Base-by-base conservation (phyloP, 2,888 invertebrate species). In the Globia sparganii region DNA sequence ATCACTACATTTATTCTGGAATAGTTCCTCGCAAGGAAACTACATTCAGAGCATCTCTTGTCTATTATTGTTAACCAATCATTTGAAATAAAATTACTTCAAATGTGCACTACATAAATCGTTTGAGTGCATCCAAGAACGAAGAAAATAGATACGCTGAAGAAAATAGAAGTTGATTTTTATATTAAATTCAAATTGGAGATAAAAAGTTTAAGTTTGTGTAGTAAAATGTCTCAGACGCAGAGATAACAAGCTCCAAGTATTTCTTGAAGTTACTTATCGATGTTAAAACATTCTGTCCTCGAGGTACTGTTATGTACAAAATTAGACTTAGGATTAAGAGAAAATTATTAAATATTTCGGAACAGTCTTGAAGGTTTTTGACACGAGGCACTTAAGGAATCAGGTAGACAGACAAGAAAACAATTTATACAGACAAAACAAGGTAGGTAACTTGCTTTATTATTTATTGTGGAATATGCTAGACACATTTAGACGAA, bases 181-280 rank as follows among this genome's bases (percentile, higher is more conserved):
- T 83, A 80, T 84, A 83, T 81, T 77, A 85, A 87, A 86, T 80
- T 88, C 67, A 86, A 86, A 84, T 84, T 76, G 73, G 53, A 75
- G 82, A 84, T 86, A 86, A 82, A 80, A 87, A 81, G 75, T 78
- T 72, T 34, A 21, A 83, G 81, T 86, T 81, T 79, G 49, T 67
- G 77, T 78, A 84, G 80, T 81, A 80, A 82, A 82, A 81, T 83
- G 58, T 81, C 74, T 74, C 74, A 68, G 68, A 78, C 61, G 56
- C 62, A 68, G 67, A 81, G 81, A 87, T 86, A 88, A 85, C 78
- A 82, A 83, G 85, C 67, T 77, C 67, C n/a, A 73, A 86, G 84
- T 78, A 61, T 74, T 66, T 75, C 69, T 75, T 49, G 64, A 64
- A 81, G 87, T 80, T 83, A 43, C 53, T 79, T 68, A 81, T 81